Base-by-base conservation (phyloP, 1,140 invertebrate genomes). In the Hycleus phaleratus region DNA sequence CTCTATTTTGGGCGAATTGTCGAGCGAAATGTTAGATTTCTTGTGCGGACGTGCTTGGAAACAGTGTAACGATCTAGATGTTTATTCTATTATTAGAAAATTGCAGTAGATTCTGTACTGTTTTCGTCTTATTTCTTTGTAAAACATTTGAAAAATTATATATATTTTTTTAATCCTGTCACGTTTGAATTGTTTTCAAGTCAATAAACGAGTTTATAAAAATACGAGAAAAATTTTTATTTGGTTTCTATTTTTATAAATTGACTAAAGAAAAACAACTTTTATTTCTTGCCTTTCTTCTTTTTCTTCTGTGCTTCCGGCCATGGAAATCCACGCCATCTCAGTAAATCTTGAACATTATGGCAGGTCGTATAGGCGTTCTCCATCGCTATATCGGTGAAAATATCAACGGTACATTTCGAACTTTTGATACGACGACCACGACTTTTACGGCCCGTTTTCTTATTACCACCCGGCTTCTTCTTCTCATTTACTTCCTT, bases 281-380 rank as follows among this genome's bases (percentile, higher is more conserved):
- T 7, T 72, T 65, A 74, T 58, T 79, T 80, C 66, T 83, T 85
- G 50, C 82, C 81, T 67, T 89, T 89, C 73, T 88, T 89, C 66
- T 90, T 89, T 72, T 87, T 87, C 71, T 90, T 91, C 63, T 86
- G 85, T 2, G 82, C 83, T 58, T 90, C 88, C 11, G 88, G 85
- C 81, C 89, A 91, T 18, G 86, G 84, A 71, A 92, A 93, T 2
- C 90, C 90, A 55, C 90, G 79, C 9, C 81, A 84, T 61, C 84
- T 83, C 2, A 86, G 63, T 3, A 89, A 73, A 71, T 92, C 90
- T 74, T 91, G 90, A 0, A 93, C 85, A 73, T 91, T 93, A 64
- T 93, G 90, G 67, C 90, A 93, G 1, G 86, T 88, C 66, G 88
- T 88, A 70, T 93, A 93, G 3, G 90, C 89, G 68, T 93, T 93